A percentile compares a stretch with the other conserved stretches of the same genome.
These are phyloP conservation scores for Saccopteryx leptura DNA, from an alignment of 2,113 vertebrate species.

Conservation along the genomic window DNA sequence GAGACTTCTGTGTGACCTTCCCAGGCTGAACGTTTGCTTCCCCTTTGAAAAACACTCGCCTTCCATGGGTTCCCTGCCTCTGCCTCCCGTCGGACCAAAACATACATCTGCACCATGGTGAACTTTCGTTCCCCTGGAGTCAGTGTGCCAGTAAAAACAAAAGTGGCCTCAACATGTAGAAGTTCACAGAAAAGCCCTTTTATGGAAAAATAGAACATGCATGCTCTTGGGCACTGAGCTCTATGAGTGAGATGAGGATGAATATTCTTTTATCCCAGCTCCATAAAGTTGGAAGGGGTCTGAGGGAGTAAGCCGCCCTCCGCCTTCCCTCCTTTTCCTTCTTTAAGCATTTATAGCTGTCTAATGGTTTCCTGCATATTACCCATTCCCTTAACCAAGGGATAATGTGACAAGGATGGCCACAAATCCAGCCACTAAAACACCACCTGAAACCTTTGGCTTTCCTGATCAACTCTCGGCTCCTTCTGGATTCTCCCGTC, in stretches of 20 bases:
- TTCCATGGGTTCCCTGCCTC: background rate
- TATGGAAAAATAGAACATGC: conserved; percentile 58
- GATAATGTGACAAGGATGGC: background rate
- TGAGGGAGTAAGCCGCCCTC: background rate
- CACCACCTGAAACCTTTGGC: background rate
- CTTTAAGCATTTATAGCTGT: background rate
- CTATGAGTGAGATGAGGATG: background rate
- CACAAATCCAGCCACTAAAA: background rate
- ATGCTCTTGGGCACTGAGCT: background rate
- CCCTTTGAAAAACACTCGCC: background rate
- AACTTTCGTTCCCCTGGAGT: conserved; percentile 75
- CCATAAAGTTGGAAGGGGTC: background rate
- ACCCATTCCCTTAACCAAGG: background rate
- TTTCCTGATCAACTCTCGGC: background rate
- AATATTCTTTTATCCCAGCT: conserved; percentile 2
- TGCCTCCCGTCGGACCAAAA: conserved; percentile 24
- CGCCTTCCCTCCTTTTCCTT: background rate
- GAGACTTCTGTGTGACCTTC: background rate
- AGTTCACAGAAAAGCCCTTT: conserved; percentile 77
- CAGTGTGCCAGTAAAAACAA: conserved; percentile 77
- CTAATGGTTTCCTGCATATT: background rate
- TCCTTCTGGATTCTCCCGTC: background rate
- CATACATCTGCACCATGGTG: conserved; percentile 65
- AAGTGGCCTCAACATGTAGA: conserved; percentile 62
- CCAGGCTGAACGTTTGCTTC: background rate